Evolutionary conservation across 2,888 invertebrate genomes (phyloP), one percentile per base, ranked within the genome.

Genomic region (Drosophila prolongata): DNA sequence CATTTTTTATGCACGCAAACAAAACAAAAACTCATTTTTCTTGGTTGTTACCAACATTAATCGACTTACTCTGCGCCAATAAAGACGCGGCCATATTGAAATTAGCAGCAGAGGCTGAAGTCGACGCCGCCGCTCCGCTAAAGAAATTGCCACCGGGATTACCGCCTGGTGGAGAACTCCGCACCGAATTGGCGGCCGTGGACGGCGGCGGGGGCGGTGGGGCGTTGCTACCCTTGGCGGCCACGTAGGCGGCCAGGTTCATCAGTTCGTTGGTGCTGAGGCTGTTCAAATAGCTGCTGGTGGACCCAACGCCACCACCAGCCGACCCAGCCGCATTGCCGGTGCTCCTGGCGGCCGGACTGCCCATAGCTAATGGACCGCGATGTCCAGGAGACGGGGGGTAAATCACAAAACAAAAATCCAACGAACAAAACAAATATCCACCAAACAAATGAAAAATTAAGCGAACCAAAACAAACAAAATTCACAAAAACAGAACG

Each of bases 31-130:
- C 11, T n/a, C 42, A 19, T 55, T 69, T 56, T 75, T 89, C 87
- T 83, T 83, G 81, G 85, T 85, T 90, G 91, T 91, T 90, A 90
- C 90, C 90, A 91, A 92, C 91, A 91, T 91, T 90, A 91, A 86
- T 90, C 82, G 91, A 95, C 96, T 96, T 95, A 96, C 96, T 96
- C 94, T 96, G 96, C 93, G 96, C 96, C 93, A 97, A 94, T 92
- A 96, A 94, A 91, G 96, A 95, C 92, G 96, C 95, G 90, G 96
- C 95, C 94, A 92, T 92, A 80, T 90, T 90, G 57, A 90, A 91
- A 89, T 90, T 91, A 62, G 91, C 90, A 77, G 89, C 93, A 72
- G 83, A 86, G 69, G 86, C 76, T 49, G 87, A 87, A 6, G 82
- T 75, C 34, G 85, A 80, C 54, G 88, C 70, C 79, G 93, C 84